phyloP scores from a whole-genome alignment of 2,888 invertebrate genomes.

The Phyllotreta cruciferae region DNA sequence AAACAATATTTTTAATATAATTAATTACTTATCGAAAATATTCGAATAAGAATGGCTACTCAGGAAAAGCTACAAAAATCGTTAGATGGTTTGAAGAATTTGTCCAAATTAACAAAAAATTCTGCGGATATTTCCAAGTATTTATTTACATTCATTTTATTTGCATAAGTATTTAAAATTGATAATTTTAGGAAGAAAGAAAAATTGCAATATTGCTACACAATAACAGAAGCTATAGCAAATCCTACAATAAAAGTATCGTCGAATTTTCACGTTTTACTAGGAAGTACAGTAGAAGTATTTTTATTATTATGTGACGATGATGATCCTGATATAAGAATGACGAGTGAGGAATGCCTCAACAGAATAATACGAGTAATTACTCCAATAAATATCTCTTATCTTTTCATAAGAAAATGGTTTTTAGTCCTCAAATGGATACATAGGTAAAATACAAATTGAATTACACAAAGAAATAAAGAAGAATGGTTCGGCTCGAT shows the following conservation, averaged over 20 bases:
- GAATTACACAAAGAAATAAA: constrained; percentile 85
- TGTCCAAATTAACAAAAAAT: constrained; percentile 46
- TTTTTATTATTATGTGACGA: constrained; percentile 78
- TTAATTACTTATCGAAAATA: constrained; percentile 3
- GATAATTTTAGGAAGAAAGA: constrained; percentile 72
- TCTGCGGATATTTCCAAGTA: constrained; percentile 46
- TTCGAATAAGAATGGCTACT: constrained; percentile 53
- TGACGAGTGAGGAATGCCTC: constrained; percentile 82
- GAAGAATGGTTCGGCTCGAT: constrained; percentile 75
- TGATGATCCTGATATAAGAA: constrained; percentile 77
- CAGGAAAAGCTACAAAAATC: constrained; percentile 60
- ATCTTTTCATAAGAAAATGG: constrained; percentile 37
- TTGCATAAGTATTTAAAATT: background rate
- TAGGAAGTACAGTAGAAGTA: constrained; percentile 75
- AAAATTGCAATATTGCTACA: constrained; percentile 74
- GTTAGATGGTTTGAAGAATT: constrained; percentile 53
- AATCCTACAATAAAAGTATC: constrained; percentile 67
- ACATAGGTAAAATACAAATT: constrained; percentile 76
- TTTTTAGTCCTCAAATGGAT: constrained; percentile 66
- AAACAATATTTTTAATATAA: constrained; percentile 1
- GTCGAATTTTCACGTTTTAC: constrained; percentile 68
- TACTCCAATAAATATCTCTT: background rate
- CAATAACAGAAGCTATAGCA: constrained; percentile 76
- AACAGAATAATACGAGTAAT: constrained; percentile 74
- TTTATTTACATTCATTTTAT: constrained; percentile 19